Evolutionary conservation across 2,797 vertebrate genomes (phyloP), one percentile per base, ranked within the genome.

Genomic region (Parambassis ranga): DNA sequence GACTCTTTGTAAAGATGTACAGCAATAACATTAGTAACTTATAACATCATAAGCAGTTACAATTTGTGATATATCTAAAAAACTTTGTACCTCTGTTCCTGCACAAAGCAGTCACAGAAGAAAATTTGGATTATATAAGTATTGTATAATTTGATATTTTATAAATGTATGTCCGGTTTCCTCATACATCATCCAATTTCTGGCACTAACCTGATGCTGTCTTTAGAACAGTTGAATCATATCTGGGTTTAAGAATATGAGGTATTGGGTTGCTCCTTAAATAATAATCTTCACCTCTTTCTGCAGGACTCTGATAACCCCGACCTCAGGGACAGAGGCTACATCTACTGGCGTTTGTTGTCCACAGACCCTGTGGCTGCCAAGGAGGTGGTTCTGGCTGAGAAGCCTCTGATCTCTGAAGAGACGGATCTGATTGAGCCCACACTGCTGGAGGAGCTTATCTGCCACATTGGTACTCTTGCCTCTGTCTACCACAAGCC

Each of bases 331-430:
- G 97, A 98, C 59, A 94, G 97, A 0, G 97, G 97, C 5, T 99
- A 99, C 88, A 98, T 99, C 91, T 99, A 99, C 82, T 98, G 97
- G 96, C 96, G 97, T 70, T 93, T 99, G 72, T 94, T 99, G 32
- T 99, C 97, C 77, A 99, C 97, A 5, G 97, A 98, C 65, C 97
- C 97, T 0, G 97, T 99, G 65, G 96, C 97, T 4, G 97, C 97
- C 75, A 98, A 98, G 82, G 97, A 98, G 83, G 96, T 98, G 75
- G 97, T 98, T 13, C 90, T 99, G 70, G 97, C 97, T 0, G 97
- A 98, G 89, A 99, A 98, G 85, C 96, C 97, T 0, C 90, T 98
- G 20, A 98, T 98, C 81, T 99, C 97, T 1, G 96, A 98, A 81
- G 97, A 99, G 90, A 99, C 96, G 0, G 97, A 99, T 75, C 92